Percentiles rank a stretch among this genome's conserved stretches.
These are phyloP conservation scores for Seladonia tumulorum DNA, from an alignment of 2,888 invertebrate species.

Conservation along the genomic window DNA sequence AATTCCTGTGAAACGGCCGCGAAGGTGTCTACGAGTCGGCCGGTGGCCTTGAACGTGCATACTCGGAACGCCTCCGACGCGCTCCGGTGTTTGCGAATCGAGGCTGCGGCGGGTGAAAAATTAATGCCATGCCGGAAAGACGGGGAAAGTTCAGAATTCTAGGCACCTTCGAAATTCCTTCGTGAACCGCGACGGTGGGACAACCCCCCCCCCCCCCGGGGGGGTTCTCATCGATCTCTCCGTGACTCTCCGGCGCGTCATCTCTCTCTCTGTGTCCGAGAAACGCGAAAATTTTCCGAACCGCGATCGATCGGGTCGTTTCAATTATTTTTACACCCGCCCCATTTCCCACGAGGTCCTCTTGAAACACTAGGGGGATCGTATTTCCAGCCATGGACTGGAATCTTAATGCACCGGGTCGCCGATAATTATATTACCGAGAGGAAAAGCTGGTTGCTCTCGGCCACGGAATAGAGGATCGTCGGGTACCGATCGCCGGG, in stretches of 20 bases:
- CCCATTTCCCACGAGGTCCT: conserved; percentile 10
- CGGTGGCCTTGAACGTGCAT: conserved; percentile 79
- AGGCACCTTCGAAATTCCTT: not conserved
- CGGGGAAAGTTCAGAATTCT: not conserved
- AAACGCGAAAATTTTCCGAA: conserved; percentile 20
- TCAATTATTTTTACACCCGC: conserved; percentile 39
- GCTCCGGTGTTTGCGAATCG: conserved; percentile 46
- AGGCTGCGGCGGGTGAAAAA: conserved; percentile 44
- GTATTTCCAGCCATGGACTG: conserved; percentile 28
- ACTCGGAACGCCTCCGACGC: conserved; percentile 68
- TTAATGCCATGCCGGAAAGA: conserved; percentile 17
- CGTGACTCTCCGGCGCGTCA: conserved; percentile 19
- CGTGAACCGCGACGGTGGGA: not conserved
- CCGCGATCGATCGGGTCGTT: conserved; percentile 17
- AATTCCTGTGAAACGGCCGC: conserved; percentile 74
- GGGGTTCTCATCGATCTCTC: not conserved
- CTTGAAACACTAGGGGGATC: conserved; percentile 27
- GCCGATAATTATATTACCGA: not conserved
- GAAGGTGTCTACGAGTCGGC: conserved; percentile 76
- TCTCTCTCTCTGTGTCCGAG: not conserved
- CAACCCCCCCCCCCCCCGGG: no score
- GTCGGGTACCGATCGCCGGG: conserved; percentile 7
- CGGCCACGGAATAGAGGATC: not conserved
- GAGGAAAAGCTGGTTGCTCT: not conserved
- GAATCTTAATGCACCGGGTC: conserved; percentile 13